phyloP scores from a whole-genome alignment of 1,140 invertebrate species.

The Lepidurus apus region DNA sequence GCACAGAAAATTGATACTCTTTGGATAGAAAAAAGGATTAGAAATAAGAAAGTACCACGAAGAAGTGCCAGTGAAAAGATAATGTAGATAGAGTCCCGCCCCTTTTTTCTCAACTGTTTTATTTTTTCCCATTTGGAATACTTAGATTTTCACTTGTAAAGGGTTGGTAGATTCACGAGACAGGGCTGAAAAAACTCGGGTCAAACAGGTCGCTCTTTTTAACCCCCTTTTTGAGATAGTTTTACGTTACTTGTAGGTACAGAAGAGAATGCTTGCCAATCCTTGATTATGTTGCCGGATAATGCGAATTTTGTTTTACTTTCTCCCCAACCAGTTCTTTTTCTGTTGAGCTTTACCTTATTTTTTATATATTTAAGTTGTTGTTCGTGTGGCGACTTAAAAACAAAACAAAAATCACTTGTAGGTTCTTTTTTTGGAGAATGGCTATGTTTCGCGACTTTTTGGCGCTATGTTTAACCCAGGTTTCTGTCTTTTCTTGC shows the following conservation, averaged over 20 bases:
- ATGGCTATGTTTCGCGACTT: background rate
- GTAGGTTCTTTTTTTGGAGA: background rate
- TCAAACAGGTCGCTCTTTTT: background rate
- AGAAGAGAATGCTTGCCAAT: conserved; percentile 2
- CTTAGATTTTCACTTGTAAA: background rate
- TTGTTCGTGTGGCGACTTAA: conserved; percentile 1
- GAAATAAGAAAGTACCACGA: background rate
- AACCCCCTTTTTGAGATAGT: background rate
- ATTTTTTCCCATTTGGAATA: too few species aligned
- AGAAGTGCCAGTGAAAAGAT: background rate
- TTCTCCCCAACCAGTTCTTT: background rate
- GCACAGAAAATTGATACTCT: conserved; percentile 16
- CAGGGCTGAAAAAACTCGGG: background rate
- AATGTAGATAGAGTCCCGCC: background rate
- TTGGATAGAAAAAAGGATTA: conserved; percentile 2
- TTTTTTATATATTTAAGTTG: background rate
- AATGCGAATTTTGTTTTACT: background rate
- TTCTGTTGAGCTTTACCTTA: background rate
- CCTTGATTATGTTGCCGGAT: background rate
- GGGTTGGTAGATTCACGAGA: background rate
- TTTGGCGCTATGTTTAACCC: conserved; percentile 5
- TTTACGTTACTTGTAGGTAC: background rate
- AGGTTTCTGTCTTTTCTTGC: background rate
- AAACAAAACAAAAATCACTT: background rate
- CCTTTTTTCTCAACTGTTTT: background rate